Evolutionary conservation across 2,113 vertebrate species (phyloP).

Genomic region (Noturus placidus): DNA sequence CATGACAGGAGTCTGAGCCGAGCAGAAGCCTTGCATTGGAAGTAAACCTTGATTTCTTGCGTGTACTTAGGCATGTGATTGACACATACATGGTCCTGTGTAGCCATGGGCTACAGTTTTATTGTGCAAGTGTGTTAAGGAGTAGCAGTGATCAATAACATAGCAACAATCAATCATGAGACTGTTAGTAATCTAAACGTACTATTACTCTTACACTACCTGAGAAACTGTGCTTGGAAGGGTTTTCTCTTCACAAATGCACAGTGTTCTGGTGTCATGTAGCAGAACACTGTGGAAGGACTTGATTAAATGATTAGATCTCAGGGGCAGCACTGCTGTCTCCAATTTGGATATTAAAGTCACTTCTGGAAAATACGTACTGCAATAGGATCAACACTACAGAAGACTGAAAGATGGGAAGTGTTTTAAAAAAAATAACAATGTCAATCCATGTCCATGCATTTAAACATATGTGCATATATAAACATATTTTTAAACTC

Average conservation of each 20-base stretch:
- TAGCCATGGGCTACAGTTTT: not conserved
- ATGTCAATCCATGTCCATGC: not conserved
- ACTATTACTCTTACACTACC: not conserved
- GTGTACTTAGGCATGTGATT: not conserved
- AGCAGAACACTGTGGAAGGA: constrained; percentile 20
- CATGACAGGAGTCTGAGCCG: not conserved
- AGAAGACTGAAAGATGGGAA: not conserved
- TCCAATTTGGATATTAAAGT: not conserved
- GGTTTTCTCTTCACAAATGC: not conserved
- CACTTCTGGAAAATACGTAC: not conserved
- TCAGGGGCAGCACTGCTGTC: constrained; percentile 14
- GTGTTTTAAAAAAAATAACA: not conserved
- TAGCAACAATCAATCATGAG: not conserved
- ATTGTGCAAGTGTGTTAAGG: not conserved
- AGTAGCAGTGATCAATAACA: not conserved
- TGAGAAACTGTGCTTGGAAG: not conserved
- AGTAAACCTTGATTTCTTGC: constrained; percentile 5
- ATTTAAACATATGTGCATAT: not conserved
- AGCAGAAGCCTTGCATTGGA: constrained; percentile 10
- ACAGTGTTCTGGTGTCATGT: constrained; percentile 30
- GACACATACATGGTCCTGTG: not conserved
- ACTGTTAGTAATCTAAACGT: not conserved
- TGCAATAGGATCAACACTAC: not conserved
- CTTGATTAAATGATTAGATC: constrained; percentile 40
- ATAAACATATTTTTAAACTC: not conserved